Percentiles rank a stretch among this genome's conserved stretches.
These are phyloP conservation scores for Hoplodrina ambigua DNA, from an alignment of 2,888 invertebrate species.

Conservation along the genomic window DNA sequence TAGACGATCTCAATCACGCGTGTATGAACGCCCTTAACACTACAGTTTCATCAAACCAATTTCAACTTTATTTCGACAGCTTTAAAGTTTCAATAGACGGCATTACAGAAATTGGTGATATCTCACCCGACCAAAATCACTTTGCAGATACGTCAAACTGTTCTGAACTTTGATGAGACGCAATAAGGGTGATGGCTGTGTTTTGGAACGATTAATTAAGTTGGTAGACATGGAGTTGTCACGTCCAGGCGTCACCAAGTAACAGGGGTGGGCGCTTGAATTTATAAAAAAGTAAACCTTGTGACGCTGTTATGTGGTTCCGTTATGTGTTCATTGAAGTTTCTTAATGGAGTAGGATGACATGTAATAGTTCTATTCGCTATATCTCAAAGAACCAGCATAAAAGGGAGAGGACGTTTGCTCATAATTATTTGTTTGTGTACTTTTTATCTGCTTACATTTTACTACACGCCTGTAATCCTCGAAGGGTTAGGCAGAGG, in stretches of 20 bases:
- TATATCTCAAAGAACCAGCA: too few species aligned
- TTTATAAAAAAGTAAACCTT: conserved; percentile 50
- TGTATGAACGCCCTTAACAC: conserved; percentile 57
- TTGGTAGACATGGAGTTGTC: conserved; percentile 41
- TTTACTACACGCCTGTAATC: too few species aligned
- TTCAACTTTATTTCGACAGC: fast-evolving
- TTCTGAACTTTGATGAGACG: conserved; percentile 8
- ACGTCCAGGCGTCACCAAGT: conserved; percentile 52
- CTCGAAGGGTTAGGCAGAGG: too few species aligned
- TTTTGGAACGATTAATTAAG: conserved; percentile 3
- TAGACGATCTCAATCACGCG: conserved; percentile 63
- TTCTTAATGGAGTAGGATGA: conserved; percentile 12
- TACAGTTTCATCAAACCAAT: conserved; percentile 15
- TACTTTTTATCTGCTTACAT: too few species aligned
- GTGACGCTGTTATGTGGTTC: conserved; percentile 19
- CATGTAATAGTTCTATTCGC: too few species aligned
- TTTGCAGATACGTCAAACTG: not conserved
- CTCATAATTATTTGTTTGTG: too few species aligned
- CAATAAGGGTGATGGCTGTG: conserved; percentile 21
- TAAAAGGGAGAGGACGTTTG: too few species aligned
- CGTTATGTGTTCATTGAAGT: conserved; percentile 29
- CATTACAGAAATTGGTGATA: conserved; percentile 8
- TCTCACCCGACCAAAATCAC: conserved; percentile 19
- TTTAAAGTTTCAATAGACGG: not conserved
- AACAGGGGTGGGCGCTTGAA: conserved; percentile 49